Evolutionary conservation across 2,888 invertebrate species (phyloP), one percentile per base, ranked within the genome.

Genomic region (Embidobia sp.): DNA sequence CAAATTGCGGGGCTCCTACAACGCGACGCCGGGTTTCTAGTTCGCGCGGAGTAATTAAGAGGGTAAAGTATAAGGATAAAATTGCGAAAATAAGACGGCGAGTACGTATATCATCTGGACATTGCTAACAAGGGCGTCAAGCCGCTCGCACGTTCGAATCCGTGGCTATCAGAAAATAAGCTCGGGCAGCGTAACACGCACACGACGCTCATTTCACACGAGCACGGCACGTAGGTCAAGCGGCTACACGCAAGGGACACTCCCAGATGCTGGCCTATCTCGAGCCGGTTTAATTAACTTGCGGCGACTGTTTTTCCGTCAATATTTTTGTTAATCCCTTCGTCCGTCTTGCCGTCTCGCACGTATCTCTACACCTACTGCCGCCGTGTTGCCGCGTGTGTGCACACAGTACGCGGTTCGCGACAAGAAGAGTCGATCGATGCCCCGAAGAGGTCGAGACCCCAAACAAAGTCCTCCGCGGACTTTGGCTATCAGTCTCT

Each of bases 221-320:
- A 63, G 46, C 49, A 59, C 31, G 18, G 55, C 67, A 49, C 72
- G 59, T 46, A 69, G 73, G 73, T 73, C 69, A 63, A 48, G 53
- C 26, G 40, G 59, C 53, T 48, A 55, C 77, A 73, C 77, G 73
- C 66, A 64, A 74, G 44, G 72, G 79, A 78, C 80, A 73, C 76
- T 78, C 82, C 80, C 80, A 79, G 84, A 80, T 84, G 83, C 84
- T 81, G 74, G 82, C 82, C 26, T 48, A 61, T 78, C 83, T 83
- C 83, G 82, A 77, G 70, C 83, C 82, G 84, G 85, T 88, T 88
- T 88, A 87, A 88, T 88, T 88, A 88, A 88, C 88, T 88, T 84
- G 80, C 82, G 79, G 80, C 82, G 80, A 80, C 82, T 86, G 86
- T 86, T 87, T 53, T 87, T 87, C 84, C 85, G 86, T 87, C 87